Base-by-base conservation (phyloP, 1,140 invertebrate genomes). In the Drosophila pruinosa region DNA sequence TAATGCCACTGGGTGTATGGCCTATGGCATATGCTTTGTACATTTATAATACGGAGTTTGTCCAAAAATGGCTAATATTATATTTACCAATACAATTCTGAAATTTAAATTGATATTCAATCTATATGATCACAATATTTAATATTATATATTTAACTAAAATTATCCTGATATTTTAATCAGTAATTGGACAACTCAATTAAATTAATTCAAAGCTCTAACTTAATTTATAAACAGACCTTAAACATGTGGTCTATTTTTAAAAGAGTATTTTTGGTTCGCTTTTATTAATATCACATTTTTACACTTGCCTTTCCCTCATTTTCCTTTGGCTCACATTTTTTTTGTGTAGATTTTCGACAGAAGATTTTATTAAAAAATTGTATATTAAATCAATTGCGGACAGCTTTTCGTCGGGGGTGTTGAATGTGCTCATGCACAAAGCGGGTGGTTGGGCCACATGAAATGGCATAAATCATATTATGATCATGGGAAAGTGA, bases 381-480 rank as follows among this genome's bases (percentile, higher is more conserved):
- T 86, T 86, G 72, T 78, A 86, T 86, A 86, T 86, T 86, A 86
- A 86, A 86, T 86, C 81, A 86, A 86, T 86, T 86, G 81, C 81
- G 73, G 86, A 70, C 70, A 86, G 82, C 79, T 80, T 86, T 85
- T 67, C 53, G 63, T 43, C 24, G 26, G 58, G 80, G 73, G 77
- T 78, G 81, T 81, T 64, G 62, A 69, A 81, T 86, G 81, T 86
- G 77, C 61, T 77, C 77, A 88, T 64, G 81, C 77, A 88, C 75
- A 81, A 82, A 70, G 73, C 21, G 52, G 17, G 12, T 43, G 45
- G 26, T 14, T 64, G 54, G 34, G 8, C 36, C 43, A 65, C 53
- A 52, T 52, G 24, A 71, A 65, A 57, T 48, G 59, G 22, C 17
- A 56, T 70, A 70, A 70, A 70, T 70, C 50, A 70, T 38, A 64